phyloP scores from a whole-genome alignment of 2,797 vertebrate species.

The Ispidina picta region DNA sequence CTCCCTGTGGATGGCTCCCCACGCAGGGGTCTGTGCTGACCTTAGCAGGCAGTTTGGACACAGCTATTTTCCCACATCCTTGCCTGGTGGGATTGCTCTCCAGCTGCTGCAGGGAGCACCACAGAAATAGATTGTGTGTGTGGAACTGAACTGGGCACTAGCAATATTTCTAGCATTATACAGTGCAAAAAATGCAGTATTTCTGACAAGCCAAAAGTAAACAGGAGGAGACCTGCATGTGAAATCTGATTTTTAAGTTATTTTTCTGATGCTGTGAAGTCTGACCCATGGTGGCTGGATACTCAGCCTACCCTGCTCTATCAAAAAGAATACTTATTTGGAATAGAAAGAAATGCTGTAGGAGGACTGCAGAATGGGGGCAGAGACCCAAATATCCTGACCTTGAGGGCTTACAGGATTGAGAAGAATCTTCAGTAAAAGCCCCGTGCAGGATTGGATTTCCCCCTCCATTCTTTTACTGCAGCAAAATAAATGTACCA shows the following conservation, averaged over 20 bases:
- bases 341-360: neutral
- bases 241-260: neutral
- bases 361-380: neutral
- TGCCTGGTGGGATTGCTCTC: neutral
- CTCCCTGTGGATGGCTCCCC: rapidly evolving
- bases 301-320: neutral
- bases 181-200: neutral
- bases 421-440: neutral
- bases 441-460: neutral
- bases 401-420: neutral
- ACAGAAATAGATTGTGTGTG: neutral
- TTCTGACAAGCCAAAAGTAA: neutral
- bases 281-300: neutral
- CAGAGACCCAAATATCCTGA: neutral
- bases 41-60: neutral
- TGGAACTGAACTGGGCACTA: neutral
- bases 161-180: neutral
- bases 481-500: neutral
- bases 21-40: neutral
- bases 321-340: neutral
- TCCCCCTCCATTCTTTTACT: neutral
- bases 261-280: neutral
- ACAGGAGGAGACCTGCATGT: neutral
- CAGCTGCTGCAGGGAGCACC: neutral
- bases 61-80: rapidly evolving